phyloP scores from a whole-genome alignment of 2,888 invertebrate species.

The Drosophila borborema region DNA sequence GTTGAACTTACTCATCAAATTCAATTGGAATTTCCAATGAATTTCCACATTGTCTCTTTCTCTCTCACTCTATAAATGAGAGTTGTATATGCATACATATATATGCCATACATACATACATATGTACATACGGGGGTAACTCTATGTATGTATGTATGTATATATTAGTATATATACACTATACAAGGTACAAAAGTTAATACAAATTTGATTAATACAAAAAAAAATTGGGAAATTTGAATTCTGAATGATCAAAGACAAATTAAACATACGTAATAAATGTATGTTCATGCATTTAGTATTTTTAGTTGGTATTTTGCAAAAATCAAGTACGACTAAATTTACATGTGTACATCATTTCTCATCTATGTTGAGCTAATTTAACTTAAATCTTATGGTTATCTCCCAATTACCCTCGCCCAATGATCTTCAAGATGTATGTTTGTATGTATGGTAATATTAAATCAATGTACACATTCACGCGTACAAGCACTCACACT shows the following conservation, averaged over 20 bases:
- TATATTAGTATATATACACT: not conserved
- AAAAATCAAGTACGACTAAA: too few relatives aligned
- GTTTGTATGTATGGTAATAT: slow-evolving; percentile 15
- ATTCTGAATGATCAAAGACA: not conserved
- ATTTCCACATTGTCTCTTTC: too few relatives aligned
- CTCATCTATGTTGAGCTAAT: not conserved
- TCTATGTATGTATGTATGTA: too few relatives aligned
- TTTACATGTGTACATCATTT: not conserved
- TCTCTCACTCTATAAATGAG: not conserved
- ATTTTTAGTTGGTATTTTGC: too few relatives aligned
- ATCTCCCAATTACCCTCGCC: not conserved
- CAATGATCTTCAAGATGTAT: slow-evolving; percentile 2
- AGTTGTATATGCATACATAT: not conserved
- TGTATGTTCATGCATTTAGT: not conserved
- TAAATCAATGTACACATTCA: slow-evolving; percentile 23
- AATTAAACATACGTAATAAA: not conserved
- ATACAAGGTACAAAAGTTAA: too few relatives aligned
- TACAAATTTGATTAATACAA: too few relatives aligned
- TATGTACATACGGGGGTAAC: too few relatives aligned
- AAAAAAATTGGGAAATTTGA: not conserved
- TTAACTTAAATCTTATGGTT: not conserved
- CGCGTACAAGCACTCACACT: slow-evolving; percentile 6
- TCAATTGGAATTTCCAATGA: not conserved
- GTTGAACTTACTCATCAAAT: not conserved
- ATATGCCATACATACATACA: too few relatives aligned